These are phyloP conservation scores for Crotalus adamanteus DNA, from an alignment of 2,797 vertebrate species.

Conservation along the genomic window DNA sequence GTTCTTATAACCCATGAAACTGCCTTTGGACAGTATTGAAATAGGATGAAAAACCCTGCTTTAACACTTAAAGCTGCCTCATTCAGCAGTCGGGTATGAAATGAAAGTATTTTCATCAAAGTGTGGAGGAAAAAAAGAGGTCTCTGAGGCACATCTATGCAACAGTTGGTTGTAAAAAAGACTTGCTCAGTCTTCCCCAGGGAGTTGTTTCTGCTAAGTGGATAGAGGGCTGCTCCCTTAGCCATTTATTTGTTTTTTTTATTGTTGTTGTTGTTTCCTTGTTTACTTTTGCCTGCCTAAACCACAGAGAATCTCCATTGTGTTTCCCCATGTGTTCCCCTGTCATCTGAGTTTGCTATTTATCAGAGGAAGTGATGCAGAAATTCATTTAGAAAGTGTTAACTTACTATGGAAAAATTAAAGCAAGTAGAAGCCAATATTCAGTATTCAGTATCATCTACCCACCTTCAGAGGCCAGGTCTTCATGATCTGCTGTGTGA, in stretches of 20 bases:
- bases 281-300: background rate
- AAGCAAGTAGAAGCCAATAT: background rate
- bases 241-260: background rate
- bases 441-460: background rate
- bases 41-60: background rate
- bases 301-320: background rate
- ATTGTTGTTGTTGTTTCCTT: background rate
- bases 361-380: background rate
- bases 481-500: background rate
- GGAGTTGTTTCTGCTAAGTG: background rate
- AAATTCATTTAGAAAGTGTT: background rate
- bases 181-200: background rate
- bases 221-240: background rate
- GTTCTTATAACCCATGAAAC: background rate
- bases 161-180: background rate
- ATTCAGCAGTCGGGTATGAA: background rate
- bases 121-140: background rate
- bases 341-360: background rate
- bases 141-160: background rate
- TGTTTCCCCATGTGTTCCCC: background rate
- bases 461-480: background rate
- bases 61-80: background rate
- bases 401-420: background rate
- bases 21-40: background rate
- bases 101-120: background rate